These are phyloP conservation scores for Tetragnatha montana DNA, from an alignment of 2,888 invertebrate species.

Conservation along the genomic window DNA sequence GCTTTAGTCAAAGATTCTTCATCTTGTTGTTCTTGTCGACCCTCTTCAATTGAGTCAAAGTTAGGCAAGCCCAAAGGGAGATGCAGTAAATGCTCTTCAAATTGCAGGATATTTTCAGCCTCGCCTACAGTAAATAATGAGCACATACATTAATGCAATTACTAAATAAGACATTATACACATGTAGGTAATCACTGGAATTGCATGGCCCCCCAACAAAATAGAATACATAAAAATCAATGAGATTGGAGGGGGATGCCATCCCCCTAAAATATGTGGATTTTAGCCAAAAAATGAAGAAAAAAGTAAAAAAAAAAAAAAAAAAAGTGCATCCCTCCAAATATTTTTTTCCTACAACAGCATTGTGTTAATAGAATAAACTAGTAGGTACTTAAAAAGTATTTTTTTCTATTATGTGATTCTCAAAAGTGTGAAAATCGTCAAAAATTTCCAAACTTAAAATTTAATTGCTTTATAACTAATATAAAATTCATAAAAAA, in stretches of 20 bases:
- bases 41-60: slow-evolving; percentile 83
- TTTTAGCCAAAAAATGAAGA: too few relatives aligned
- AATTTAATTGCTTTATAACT: too few relatives aligned
- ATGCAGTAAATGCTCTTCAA: slow-evolving; percentile 83
- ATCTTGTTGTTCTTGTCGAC: slow-evolving; percentile 81
- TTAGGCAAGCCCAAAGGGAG: slow-evolving; percentile 86
- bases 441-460: too few relatives aligned
- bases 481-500: too few relatives aligned
- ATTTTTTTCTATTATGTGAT: too few relatives aligned
- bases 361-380: too few relatives aligned
- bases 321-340: too few relatives aligned
- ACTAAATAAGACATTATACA: slow-evolving; percentile 7
- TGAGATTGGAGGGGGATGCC: not conserved
- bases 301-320: too few relatives aligned
- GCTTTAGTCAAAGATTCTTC: slow-evolving; percentile 75
- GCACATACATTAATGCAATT: not conserved
- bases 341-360: too few relatives aligned
- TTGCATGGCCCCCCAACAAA: not conserved
- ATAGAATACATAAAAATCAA: not conserved
- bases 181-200: not conserved
- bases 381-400: too few relatives aligned
- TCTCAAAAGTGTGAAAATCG: too few relatives aligned
- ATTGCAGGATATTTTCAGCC: slow-evolving; percentile 87
- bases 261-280: too few relatives aligned
- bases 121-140: slow-evolving; percentile 79